Conservation (phyloP, 2,797 vertebrate species). For the Acipenser oxyrinchus region DNA sequence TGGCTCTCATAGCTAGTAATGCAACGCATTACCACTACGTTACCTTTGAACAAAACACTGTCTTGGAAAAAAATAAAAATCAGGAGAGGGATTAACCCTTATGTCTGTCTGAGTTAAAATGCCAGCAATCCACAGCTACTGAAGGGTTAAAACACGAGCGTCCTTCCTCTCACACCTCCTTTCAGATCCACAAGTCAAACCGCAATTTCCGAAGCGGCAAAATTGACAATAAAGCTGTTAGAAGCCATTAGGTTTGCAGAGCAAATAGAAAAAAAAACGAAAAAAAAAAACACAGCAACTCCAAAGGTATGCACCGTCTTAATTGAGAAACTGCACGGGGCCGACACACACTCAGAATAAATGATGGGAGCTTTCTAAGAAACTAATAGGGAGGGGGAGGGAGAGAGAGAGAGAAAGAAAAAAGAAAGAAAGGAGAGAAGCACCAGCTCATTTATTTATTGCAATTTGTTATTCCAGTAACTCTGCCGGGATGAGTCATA, state of each 20-base stretch:
- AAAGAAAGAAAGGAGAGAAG: not conserved
- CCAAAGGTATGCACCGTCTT: constrained; percentile 17
- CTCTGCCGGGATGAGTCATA: constrained; percentile 4
- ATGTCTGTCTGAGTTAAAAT: too few species aligned
- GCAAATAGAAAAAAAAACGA: not conserved
- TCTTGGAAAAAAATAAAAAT: too few species aligned
- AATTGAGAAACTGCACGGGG: constrained; percentile 32
- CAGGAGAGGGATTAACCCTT: too few species aligned
- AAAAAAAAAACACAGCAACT: constrained; percentile 3
- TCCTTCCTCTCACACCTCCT: not conserved
- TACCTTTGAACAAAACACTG: too few species aligned
- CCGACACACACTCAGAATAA: constrained; percentile 29
- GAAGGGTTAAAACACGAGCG: not conserved
- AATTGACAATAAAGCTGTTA: constrained; percentile 1
- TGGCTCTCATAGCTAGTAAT: too few species aligned
- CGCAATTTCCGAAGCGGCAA: not conserved
- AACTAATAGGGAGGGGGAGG: constrained; percentile 20
- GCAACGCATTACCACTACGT: too few species aligned
- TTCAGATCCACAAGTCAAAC: not conserved
- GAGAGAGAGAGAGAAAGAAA: constrained; percentile 14
- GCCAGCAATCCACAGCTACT: not conserved
- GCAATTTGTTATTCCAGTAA: constrained; percentile 31
- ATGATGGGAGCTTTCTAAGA: constrained; percentile 30
- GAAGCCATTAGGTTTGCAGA: constrained; percentile 6
- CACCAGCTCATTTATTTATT: constrained; percentile 21